Evolutionary conservation across 2,797 vertebrate genomes (phyloP).

Genomic region (Gallinago solitaria): DNA sequence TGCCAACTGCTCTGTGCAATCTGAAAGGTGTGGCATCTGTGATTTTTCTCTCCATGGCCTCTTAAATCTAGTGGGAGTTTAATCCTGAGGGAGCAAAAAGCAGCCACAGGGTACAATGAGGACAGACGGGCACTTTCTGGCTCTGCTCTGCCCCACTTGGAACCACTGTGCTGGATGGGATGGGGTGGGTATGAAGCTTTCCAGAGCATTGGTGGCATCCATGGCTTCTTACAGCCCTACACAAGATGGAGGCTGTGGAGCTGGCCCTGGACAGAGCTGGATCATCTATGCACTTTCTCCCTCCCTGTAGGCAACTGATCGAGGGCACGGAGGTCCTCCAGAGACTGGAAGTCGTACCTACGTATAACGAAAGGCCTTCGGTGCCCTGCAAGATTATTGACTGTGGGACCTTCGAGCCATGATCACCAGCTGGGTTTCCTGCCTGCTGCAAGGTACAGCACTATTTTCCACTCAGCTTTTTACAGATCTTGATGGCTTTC

Average conservation of each 20-base stretch:
- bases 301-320: conserved; percentile 79
- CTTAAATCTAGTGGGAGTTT: neutral
- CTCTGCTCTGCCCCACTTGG: neutral
- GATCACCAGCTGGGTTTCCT: neutral
- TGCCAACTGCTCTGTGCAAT: neutral
- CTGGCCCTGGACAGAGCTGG: fast-evolving
- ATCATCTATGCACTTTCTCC: neutral
- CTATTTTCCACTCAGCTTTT: neutral
- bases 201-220: neutral
- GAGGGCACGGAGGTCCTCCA: conserved; percentile 86
- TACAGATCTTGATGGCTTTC: neutral
- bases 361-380: conserved; percentile 84
- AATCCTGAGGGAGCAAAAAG: neutral
- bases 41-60: neutral
- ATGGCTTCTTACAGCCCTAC: neutral
- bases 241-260: neutral
- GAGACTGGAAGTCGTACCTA: conserved; percentile 79
- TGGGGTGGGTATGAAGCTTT: neutral
- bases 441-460: neutral
- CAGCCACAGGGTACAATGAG: neutral
- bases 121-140: neutral
- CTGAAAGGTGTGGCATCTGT: neutral
- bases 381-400: conserved; percentile 79
- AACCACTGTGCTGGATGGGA: neutral
- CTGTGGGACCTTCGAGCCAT: conserved; percentile 80